Evolutionary conservation across 2,113 vertebrate genomes (phyloP).

Genomic region (Galemys pyrenaicus): DNA sequence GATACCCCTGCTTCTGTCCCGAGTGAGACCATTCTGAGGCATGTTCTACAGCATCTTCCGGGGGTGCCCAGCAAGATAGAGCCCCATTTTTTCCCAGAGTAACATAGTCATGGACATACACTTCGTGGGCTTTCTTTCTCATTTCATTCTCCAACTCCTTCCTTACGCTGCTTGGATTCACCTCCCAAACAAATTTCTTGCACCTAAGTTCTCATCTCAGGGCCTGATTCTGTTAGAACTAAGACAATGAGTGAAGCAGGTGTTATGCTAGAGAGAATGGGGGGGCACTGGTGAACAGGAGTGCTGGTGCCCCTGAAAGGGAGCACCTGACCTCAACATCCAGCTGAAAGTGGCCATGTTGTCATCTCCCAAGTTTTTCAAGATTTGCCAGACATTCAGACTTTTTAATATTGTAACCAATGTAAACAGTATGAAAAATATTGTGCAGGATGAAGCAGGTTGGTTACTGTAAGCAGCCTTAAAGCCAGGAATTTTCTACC

Average conservation of each 20-base stretch:
- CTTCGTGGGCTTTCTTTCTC: not conserved
- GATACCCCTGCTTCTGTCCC: not conserved
- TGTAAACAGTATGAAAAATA: not conserved
- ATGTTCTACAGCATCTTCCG: not conserved
- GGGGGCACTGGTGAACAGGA: not conserved
- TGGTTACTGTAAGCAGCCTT: not conserved
- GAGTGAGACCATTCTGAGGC: not conserved
- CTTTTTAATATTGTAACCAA: not conserved
- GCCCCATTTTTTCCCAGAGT: not conserved
- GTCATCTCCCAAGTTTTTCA: not conserved
- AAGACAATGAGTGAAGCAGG: not conserved
- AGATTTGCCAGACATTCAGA: not conserved
- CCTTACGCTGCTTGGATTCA: not conserved
- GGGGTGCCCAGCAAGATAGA: not conserved
- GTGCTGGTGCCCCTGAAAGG: not conserved
- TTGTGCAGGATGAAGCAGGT: not conserved
- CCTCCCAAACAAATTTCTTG: not conserved
- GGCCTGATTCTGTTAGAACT: not conserved
- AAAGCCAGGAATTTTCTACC: not conserved
- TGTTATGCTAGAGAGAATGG: not conserved
- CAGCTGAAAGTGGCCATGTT: not conserved
- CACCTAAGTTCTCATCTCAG: not conserved
- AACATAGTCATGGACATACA: too few relatives aligned
- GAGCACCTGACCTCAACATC: not conserved
- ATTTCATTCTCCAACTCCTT: too few relatives aligned